These are phyloP conservation scores for Aphidius ervi DNA, from an alignment of 1,140 invertebrate genomes.

Conservation along the genomic window DNA sequence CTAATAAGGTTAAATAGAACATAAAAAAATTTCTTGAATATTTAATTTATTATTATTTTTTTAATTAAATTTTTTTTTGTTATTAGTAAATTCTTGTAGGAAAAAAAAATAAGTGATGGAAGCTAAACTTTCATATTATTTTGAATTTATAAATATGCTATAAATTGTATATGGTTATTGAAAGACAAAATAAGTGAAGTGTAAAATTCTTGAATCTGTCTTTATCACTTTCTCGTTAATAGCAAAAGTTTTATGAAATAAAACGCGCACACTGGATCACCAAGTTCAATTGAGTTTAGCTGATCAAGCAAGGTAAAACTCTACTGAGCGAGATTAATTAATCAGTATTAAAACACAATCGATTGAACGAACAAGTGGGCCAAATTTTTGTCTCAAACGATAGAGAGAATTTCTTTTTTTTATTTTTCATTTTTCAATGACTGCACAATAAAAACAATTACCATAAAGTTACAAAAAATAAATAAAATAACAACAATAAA, in stretches of 20 bases:
- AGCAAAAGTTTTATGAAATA: slow-evolving; percentile 19
- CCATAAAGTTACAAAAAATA: no score
- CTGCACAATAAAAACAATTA: not conserved
- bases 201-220: slow-evolving; percentile 1
- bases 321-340: slow-evolving; percentile 6
- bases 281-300: slow-evolving; percentile 24
- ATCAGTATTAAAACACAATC: slow-evolving; percentile 9
- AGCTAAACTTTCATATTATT: no score
- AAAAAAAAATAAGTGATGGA: no score
- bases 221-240: slow-evolving; percentile 16
- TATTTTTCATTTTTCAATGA: not conserved
- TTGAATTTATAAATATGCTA: no score
- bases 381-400: not conserved
- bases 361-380: slow-evolving; percentile 1
- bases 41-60: no score
- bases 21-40: no score
- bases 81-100: no score
- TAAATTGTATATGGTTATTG: no score
- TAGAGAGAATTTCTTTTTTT: not conserved
- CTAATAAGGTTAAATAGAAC: no score
- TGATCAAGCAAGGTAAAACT: slow-evolving; percentile 8
- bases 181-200: not conserved
- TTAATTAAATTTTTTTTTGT: no score
- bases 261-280: slow-evolving; percentile 12
- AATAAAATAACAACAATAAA: no score